phyloP scores from a whole-genome alignment of 2,888 invertebrate genomes.

The Cheilosia scutellata region DNA sequence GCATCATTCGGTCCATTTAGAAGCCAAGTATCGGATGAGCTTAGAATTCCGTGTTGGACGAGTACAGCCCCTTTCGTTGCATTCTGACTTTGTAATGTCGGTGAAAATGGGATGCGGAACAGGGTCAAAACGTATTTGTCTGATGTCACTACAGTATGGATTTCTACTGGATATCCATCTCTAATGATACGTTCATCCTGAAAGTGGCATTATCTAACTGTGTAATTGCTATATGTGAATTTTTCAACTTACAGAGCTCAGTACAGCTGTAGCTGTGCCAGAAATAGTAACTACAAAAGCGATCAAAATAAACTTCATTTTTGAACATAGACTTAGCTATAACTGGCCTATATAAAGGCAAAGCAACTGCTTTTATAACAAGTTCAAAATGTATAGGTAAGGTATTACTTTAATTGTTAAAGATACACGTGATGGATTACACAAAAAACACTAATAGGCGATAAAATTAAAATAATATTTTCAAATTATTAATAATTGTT shows the following conservation, averaged over 20 bases:
- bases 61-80: slow-evolving; percentile 84
- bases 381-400: too few relatives aligned
- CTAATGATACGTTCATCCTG: slow-evolving; percentile 80
- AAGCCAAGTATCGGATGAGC: slow-evolving; percentile 90
- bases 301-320: not conserved
- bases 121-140: slow-evolving; percentile 77
- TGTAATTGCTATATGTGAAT: not conserved
- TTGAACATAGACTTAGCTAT: not conserved
- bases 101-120: slow-evolving; percentile 77
- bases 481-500: too few relatives aligned
- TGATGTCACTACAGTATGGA: slow-evolving; percentile 68
- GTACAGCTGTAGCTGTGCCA: not conserved
- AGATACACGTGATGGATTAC: too few relatives aligned
- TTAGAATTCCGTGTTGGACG: slow-evolving; percentile 89
- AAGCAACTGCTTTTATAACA: not conserved
- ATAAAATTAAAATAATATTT: too few relatives aligned
- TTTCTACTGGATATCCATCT: slow-evolving; percentile 77
- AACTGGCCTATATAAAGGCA: not conserved
- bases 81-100: slow-evolving; percentile 57
- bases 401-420: too few relatives aligned
- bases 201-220: slow-evolving; percentile 81
- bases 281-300: not conserved
- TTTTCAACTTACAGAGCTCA: slow-evolving; percentile 31
- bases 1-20: slow-evolving; percentile 88
- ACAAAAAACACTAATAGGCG: too few relatives aligned